Base-by-base conservation (phyloP, 2,113 vertebrate genomes). In the Rhinopomastus cyanomelas region DNA sequence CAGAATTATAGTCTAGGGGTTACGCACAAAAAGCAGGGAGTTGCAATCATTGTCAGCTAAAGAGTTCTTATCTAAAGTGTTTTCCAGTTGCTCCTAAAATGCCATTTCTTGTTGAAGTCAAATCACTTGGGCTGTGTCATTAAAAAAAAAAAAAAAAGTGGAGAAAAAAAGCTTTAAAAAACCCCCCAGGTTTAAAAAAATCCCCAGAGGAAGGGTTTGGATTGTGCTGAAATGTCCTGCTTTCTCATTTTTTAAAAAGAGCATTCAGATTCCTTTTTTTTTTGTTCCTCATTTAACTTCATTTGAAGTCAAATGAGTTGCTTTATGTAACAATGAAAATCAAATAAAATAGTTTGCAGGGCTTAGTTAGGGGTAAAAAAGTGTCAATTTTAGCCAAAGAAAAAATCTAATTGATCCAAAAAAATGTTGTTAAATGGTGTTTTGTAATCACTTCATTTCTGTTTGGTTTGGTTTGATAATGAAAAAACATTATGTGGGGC, bases 241-340 rank as follows among this genome's bases (percentile, higher is more conserved):
- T 93, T 81, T 88, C 3, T 13, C 30, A 3, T 56, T 85, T 91
- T 71, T 91, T 37, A 34, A 69, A 73, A 68, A 65, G 44, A 71
- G 4, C 15, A 27, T 81, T 78, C 21, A 57, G 65, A 71, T 72
- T 71, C 9, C 85, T 91, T 81, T 91, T 81, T 71, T 85, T 25
- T 21, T 55, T n/a, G n/a, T n/a, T 26, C 49, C 65, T 81, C 52
- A 72, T 79, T 91, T 87, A 65, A 68, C 53, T 93, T 65, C 34
- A 84, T 75, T 49, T 90, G 92, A 86, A 93, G 77, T 67, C 78
- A 93, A 96, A 90, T 68, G 49, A 79, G 62, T 88, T 84, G 44
- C 30, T 86, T 92, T 90, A 81, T 79, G 66, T 81, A 90, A 84
- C 56, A 48, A 49, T 32, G 39, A 61, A 81, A 81, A 91, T 77